Evolutionary conservation across 2,113 vertebrate species (phyloP), one percentile per base, ranked within the genome.

Genomic region (Xyliphius kryptos): DNA sequence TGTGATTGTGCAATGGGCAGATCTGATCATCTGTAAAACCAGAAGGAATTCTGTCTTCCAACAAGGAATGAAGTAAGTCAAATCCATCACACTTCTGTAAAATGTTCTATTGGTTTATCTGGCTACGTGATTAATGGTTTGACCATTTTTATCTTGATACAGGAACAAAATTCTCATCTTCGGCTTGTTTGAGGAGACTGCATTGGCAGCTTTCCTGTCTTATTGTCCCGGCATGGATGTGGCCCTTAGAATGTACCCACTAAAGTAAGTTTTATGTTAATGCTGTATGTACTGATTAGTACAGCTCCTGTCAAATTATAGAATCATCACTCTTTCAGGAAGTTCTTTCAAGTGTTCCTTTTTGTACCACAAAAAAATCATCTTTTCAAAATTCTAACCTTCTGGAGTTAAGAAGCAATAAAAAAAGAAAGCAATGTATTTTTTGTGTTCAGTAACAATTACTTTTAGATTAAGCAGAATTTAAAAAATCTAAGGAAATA

Each of bases 11-110:
- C 93, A 96, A 64, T 96, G 93, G 93, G 92, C 93, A 0, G 92
- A 95, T 76, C 81, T 96, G 72, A 95, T 96, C 83, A 89, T 96
- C 83, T 96, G 93, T 70, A 96, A 96, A 83, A 95, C 93, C 62
- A 87, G 93, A 3, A 89, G 91, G 73, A 96, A 96, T 79, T 96
- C 93, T 0, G 89, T 96, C 69, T 92, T 96, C 87, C 93, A 95
- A 64, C 93, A 96, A 78, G 93, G 93, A 78, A 96, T 96, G 92
- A 94, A 91, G 93, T 95, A 74, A 84, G 91, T 58, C 0, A 5
- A 47, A 14, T 3, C 7, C 20, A 17, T 53, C 14, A 16, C 43
- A 8, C 13, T 1, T 10, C 13, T 15, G 11, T 1, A 7, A 57
- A 6, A 11, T 46, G 22, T 12, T n/a, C 49, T 14, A 6, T 13